Evolutionary conservation across 1,140 invertebrate species (phyloP), one percentile per base, ranked within the genome.

Genomic region (Eumeta japonica): DNA sequence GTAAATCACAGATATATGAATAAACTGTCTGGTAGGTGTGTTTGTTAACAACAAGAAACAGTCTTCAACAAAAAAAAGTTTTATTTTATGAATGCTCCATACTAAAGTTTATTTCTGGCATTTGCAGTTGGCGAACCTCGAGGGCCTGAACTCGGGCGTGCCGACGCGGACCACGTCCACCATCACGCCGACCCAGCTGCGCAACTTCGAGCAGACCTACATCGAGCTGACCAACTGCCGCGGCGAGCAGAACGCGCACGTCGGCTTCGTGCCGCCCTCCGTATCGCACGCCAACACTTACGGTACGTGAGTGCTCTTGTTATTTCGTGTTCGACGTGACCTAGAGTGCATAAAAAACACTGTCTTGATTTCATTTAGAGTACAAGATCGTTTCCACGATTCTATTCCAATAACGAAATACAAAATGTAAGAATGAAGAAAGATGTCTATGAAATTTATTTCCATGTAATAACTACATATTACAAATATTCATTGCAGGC

Each of bases 151-250:
- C 61, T 87, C 85, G 60, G 89, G 89, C 48, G 88, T 93, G 45
- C 89, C 90, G 29, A 94, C 92, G 20, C 81, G 88, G 60, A 94
- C 92, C 33, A 95, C 92, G 46, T 85, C 91, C 37, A 93, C 91
- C 46, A 78, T 97, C 47, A 97, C 94, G 36, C 94, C 93, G 39
- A 96, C 93, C 13, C 94, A 92, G 39, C 77, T 96, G 52, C 81
- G 89, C 48, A 93, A 85, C 68, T 91, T 97, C 59, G 92, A 96
- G 66, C 90, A 95, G 71, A 83, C 84, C 0, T 85, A 88, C 56
- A 80, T 82, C 45, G 84, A 88, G 75, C 62, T 83, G 73, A 81
- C 78, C 75, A 81, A 80, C 76, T 81, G 80, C 61, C 81, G 84
- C 67, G 74, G 80, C 43, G 81, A 84, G 50, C 81, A 80, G 46